Evolutionary conservation across 2,888 invertebrate genomes (phyloP).

Genomic region (Drosophila trichaetosa): DNA sequence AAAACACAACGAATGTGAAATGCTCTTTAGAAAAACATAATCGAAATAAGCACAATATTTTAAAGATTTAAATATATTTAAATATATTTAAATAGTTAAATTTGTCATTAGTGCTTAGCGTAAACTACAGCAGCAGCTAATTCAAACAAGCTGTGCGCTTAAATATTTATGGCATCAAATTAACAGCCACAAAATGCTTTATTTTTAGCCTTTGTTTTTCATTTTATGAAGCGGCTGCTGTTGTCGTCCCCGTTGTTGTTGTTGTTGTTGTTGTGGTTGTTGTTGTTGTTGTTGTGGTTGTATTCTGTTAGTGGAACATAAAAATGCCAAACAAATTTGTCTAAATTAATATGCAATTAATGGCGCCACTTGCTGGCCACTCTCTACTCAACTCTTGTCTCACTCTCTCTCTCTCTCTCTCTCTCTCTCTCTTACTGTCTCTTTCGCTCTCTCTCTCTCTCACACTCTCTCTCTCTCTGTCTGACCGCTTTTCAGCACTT

Average conservation of each 20-base stretch:
- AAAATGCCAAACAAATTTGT: conserved; percentile 55
- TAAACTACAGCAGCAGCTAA: not conserved
- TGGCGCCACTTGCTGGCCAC: conserved; percentile 47
- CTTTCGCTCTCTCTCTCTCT: not conserved
- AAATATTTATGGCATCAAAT: not conserved
- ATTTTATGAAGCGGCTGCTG: not conserved
- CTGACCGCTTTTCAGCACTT: conserved; percentile 38
- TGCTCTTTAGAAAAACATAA: not conserved
- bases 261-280: not conserved
- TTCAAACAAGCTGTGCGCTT: not conserved
- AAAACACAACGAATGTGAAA: not conserved
- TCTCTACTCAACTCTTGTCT: not conserved
- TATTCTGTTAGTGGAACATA: conserved; percentile 10
- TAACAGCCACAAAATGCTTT: not conserved
- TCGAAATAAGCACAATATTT: not conserved
- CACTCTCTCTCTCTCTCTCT: not conserved
- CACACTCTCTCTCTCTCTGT: not conserved
- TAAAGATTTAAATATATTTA: not conserved
- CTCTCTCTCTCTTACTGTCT: not conserved
- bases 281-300: conserved; percentile 9
- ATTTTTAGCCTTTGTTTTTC: not conserved
- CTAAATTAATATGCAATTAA: conserved; percentile 68
- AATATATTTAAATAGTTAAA: not conserved
- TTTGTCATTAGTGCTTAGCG: not conserved
- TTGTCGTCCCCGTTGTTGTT: not conserved